Evolutionary conservation across 64 coral and sea anemone species (phyloP).

Genomic region (Montipora cactus): DNA sequence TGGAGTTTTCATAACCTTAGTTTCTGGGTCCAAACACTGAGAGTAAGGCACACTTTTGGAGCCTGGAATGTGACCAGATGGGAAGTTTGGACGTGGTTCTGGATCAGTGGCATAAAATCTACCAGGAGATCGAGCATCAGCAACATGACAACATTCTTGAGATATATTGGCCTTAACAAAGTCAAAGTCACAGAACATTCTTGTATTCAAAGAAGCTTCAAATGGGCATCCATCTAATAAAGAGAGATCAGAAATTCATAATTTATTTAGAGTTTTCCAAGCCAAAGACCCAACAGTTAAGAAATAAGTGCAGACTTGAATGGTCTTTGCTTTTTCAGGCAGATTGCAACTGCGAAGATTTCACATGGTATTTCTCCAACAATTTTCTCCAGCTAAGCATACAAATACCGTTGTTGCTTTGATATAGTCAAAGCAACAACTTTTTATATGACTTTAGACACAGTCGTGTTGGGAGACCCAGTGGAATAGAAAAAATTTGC

Average conservation of each 20-base stretch:
- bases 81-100: constrained; percentile 15
- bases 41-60: constrained; percentile 65
- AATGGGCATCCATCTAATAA: constrained; percentile 58
- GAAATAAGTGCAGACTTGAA: too few relatives aligned
- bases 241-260: not conserved
- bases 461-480: too few relatives aligned
- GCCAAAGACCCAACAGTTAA: too few relatives aligned
- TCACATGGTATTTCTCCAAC: too few relatives aligned
- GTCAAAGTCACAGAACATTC: constrained; percentile 79
- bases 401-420: too few relatives aligned
- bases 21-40: constrained; percentile 71
- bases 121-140: constrained; percentile 82
- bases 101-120: constrained; percentile 78
- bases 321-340: too few relatives aligned
- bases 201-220: constrained; percentile 65
- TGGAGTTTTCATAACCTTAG: constrained; percentile 73
- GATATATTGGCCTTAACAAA: constrained; percentile 81
- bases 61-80: constrained; percentile 86
- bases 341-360: too few relatives aligned
- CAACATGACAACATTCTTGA: constrained; percentile 36
- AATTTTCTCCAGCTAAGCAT: too few relatives aligned
- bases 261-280: not conserved
- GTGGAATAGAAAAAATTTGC: too few relatives aligned
- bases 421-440: too few relatives aligned
- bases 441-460: too few relatives aligned